phyloP scores from a whole-genome alignment of 1,140 invertebrate genomes.

The Camponotus floridanus region DNA sequence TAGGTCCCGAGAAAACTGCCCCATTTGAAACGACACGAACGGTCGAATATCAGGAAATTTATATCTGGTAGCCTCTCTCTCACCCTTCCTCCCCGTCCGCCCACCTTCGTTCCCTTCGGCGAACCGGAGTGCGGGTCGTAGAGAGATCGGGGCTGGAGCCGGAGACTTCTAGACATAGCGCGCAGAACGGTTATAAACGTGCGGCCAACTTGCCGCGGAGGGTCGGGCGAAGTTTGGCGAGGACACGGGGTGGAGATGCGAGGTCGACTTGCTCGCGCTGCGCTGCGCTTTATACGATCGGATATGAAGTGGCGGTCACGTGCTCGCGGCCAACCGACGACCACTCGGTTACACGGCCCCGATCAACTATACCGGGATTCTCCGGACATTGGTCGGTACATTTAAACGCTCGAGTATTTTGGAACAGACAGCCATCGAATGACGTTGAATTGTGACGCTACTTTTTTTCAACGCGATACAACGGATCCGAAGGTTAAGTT shows the following conservation, averaged over 20 bases:
- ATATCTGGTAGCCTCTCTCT: conserved; percentile 81
- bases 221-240: conserved; percentile 67
- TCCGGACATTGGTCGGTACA: conserved; percentile 38
- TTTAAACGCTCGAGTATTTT: conserved; percentile 38
- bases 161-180: conserved; percentile 73
- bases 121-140: conserved; percentile 63
- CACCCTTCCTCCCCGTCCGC: conserved; percentile 10
- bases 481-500: conserved; percentile 1
- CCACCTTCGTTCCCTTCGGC: conserved; percentile 70
- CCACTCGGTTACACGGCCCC: conserved; percentile 60
- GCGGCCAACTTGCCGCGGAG: conserved; percentile 62
- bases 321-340: conserved; percentile 57
- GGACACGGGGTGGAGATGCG: conserved; percentile 29
- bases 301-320: conserved; percentile 77
- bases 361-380: conserved; percentile 30
- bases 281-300: conserved; percentile 70
- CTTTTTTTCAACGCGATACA: not conserved
- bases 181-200: conserved; percentile 74
- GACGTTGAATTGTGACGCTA: conserved; percentile 5
- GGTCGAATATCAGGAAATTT: conserved; percentile 88
- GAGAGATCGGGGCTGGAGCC: conserved; percentile 62
- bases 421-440: not conserved
- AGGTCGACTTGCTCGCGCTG: conserved; percentile 41
- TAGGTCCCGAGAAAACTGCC: conserved; percentile 88
- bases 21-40: conserved; percentile 88